Conservation (phyloP, 2,888 invertebrate genomes). For the Trissolcus brochymenae region DNA sequence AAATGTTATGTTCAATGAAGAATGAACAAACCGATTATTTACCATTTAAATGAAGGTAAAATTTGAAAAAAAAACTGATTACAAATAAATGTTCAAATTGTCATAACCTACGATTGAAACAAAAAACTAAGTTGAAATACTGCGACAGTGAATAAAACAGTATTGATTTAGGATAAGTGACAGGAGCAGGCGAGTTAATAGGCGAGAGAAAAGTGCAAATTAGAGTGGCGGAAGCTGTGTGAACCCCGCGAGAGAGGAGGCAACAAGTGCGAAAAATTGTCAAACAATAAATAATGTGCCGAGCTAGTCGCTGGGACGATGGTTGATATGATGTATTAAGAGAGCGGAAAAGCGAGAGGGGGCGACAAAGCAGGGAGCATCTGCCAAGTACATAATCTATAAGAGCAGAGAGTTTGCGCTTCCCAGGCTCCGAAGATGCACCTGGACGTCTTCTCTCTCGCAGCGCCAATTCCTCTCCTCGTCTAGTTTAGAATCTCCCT, state of each 20-base stretch:
- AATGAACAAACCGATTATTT: no score
- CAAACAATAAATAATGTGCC: slow-evolving; percentile 38
- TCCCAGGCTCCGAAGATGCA: slow-evolving; percentile 75
- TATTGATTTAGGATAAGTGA: no score
- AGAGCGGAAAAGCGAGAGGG: slow-evolving; percentile 48
- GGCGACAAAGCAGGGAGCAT: slow-evolving; percentile 42
- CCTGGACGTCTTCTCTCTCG: slow-evolving; percentile 69
- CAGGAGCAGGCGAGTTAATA: not conserved
- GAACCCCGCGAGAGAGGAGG: not conserved
- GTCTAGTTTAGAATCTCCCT: slow-evolving; percentile 47
- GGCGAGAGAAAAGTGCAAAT: slow-evolving; percentile 1
- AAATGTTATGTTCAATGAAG: no score
- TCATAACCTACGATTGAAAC: no score
- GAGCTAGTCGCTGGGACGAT: not conserved
- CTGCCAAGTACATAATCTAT: slow-evolving; percentile 57
- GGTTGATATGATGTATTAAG: slow-evolving; percentile 41
- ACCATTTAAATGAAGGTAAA: no score
- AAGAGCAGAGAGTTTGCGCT: slow-evolving; percentile 70
- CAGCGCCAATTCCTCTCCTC: slow-evolving; percentile 40
- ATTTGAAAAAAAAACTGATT: no score
- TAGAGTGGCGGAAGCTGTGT: not conserved
- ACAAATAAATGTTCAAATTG: no score
- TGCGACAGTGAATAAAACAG: no score
- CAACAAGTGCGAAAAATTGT: slow-evolving; percentile 42
- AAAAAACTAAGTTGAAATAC: no score